Percentiles rank a stretch among this genome's conserved stretches.
Evolutionary conservation across 2,888 invertebrate genomes (phyloP).

Genomic region (Pyrochroa serraticornis): DNA sequence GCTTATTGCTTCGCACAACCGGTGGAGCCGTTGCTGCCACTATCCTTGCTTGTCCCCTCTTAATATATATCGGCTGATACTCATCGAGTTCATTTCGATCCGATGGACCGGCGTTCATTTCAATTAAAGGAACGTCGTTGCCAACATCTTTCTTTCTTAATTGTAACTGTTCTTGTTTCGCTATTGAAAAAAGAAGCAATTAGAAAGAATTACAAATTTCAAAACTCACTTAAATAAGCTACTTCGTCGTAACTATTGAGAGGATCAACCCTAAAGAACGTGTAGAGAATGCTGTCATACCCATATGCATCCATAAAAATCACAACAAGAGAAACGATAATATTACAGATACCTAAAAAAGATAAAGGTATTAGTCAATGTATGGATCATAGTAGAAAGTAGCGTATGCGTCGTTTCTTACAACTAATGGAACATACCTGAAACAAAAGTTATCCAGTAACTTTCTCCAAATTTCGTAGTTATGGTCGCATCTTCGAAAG

Average conservation of each 20-base stretch:
- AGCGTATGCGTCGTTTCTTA: slow-evolving; percentile 1
- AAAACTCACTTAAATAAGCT: slow-evolving; percentile 55
- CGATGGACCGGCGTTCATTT: slow-evolving; percentile 10
- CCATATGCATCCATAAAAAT: slow-evolving; percentile 56
- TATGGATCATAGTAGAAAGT: slow-evolving; percentile 1
- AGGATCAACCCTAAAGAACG: slow-evolving; percentile 62
- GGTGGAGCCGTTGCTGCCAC: slow-evolving; percentile 31
- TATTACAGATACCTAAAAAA: slow-evolving; percentile 58
- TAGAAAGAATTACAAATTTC: background rate
- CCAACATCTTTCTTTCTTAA: slow-evolving; percentile 25
- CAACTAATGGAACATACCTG: slow-evolving; percentile 51
- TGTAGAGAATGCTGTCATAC: slow-evolving; percentile 56
- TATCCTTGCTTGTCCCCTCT: slow-evolving; percentile 24
- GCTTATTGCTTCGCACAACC: slow-evolving; percentile 34
- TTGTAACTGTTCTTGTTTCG: slow-evolving; percentile 34
- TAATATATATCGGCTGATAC: slow-evolving; percentile 37
- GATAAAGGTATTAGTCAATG: background rate
- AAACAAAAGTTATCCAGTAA: slow-evolving; percentile 61
- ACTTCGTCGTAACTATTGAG: slow-evolving; percentile 60
- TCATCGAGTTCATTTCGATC: slow-evolving; percentile 29
- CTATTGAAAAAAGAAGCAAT: slow-evolving; percentile 24
- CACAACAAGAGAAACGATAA: slow-evolving; percentile 56
- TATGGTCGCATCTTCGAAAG: slow-evolving; percentile 59
- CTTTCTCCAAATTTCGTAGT: slow-evolving; percentile 59
- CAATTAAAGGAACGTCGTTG: slow-evolving; percentile 31